These are phyloP conservation scores for Lasioglossum oenotherae DNA, from an alignment of 2,888 invertebrate genomes.

Conservation along the genomic window DNA sequence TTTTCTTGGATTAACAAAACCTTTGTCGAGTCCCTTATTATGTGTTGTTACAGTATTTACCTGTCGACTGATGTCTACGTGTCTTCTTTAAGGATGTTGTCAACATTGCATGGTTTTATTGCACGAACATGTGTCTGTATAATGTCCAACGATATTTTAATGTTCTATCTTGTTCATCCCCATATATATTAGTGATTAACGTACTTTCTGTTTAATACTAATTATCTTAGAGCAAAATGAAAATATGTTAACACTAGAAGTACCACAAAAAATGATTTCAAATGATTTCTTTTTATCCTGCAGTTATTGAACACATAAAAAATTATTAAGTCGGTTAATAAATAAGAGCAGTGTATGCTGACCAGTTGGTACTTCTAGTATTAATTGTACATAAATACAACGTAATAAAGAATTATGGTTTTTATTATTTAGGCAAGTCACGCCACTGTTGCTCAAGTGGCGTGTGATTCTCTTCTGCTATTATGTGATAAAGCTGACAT, in stretches of 20 bases:
- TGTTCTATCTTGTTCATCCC: constrained; percentile 36
- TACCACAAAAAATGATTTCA: not conserved
- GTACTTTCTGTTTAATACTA: constrained; percentile 28
- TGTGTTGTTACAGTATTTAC: constrained; percentile 65
- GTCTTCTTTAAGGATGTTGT: constrained; percentile 56
- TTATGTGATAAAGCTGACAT: constrained; percentile 92
- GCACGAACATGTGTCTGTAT: constrained; percentile 44
- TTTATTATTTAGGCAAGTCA: constrained; percentile 77
- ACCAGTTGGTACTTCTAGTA: not conserved
- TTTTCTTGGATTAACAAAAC: constrained; percentile 67
- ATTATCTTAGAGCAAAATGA: not conserved
- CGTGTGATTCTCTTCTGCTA: constrained; percentile 92
- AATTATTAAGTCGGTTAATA: not conserved
- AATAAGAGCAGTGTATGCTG: not conserved
- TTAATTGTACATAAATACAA: not conserved
- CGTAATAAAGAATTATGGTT: not conserved
- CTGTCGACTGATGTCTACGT: constrained; percentile 68
- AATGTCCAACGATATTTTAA: constrained; percentile 31
- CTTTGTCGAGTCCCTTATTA: constrained; percentile 57
- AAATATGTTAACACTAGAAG: not conserved
- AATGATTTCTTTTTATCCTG: not conserved
- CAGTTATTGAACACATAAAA: not conserved
- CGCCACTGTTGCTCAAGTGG: constrained; percentile 91
- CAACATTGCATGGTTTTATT: constrained; percentile 65
- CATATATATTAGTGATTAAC: constrained; percentile 34